These are phyloP conservation scores for Anastrepha ludens DNA, from an alignment of 1,140 invertebrate species.

Conservation along the genomic window DNA sequence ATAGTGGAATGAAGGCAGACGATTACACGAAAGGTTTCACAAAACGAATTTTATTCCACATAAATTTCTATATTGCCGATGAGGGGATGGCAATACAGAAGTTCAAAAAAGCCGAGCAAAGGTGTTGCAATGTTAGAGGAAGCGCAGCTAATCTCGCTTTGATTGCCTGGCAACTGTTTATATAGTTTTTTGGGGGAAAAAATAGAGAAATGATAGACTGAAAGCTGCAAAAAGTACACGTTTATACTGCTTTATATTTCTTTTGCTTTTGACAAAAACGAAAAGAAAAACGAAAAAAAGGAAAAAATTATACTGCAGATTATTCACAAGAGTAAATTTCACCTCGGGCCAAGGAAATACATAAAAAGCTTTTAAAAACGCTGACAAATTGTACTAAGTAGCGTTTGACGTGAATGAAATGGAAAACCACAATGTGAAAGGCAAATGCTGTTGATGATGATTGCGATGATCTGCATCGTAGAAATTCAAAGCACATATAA, in stretches of 20 bases:
- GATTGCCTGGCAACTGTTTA: conserved; percentile 14
- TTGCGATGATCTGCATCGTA: not conserved
- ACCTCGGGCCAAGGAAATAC: too few relatives aligned
- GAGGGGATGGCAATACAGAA: not conserved
- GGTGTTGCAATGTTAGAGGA: not conserved
- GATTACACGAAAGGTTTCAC: not conserved
- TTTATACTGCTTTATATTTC: not conserved
- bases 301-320: too few relatives aligned
- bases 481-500: conserved; percentile 37
- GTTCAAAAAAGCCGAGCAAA: not conserved
- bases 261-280: not conserved
- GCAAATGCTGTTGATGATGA: not conserved
- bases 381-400: too few relatives aligned
- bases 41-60: not conserved
- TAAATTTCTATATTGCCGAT: not conserved
- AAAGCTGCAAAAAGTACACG: not conserved
- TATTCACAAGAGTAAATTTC: too few relatives aligned
- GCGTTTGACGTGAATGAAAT: too few relatives aligned
- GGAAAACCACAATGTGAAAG: conserved; percentile 23
- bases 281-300: too few relatives aligned
- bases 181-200: not conserved
- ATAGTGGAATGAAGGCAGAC: not conserved
- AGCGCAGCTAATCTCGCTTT: conserved; percentile 15
- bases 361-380: too few relatives aligned
- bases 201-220: not conserved